Evolutionary conservation across 1,140 invertebrate species (phyloP), one percentile per base, ranked within the genome.

Genomic region (Zeugodacus cucurbitae): DNA sequence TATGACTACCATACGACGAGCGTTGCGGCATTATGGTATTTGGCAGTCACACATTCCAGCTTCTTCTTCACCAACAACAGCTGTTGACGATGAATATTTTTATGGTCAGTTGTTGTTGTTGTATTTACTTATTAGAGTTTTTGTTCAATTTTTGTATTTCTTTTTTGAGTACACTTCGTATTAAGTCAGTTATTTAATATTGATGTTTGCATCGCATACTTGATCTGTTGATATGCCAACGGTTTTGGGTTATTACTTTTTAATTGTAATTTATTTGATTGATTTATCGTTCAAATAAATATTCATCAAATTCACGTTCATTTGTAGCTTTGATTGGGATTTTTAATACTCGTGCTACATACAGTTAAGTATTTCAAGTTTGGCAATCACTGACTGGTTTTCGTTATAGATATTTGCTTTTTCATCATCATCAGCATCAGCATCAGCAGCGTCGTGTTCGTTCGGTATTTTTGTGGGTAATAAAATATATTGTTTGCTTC

Each of bases 211-310:
- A n/a, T 57, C 54, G 32, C 62, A 62, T 87, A 54, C n/a, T 87
- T 62, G 86, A 29, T 26, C 14, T 88, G 87, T 34, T 78, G 44
- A 82, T 70, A 34, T 54, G 87, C 29, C 54, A 88, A 32, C 70
- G 57, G 70, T 70, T 41, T 87, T 58, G 34, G 37, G 64, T 67
- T 88, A 78, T 88, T 78, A 58, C 41, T 88, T 88, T 74, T 88
- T 88, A 88, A 88, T 88, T 88, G 67, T 88, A 74, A 88, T 88
- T 88, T 88, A 88, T 88, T 88, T 88, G 87, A 88, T 88, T 88
- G 87, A 88, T 88, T 88, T 88, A 88, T 62, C 44, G 64, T 34
- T 29, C 29, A 74, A 54, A 88, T 88, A 78, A 88, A 82, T 88
- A 88, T 88, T 82, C 41, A 88, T 78, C 87, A 62, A 74, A 82